Conservation (phyloP, 2,797 vertebrate species). For the Botia almorhae region DNA sequence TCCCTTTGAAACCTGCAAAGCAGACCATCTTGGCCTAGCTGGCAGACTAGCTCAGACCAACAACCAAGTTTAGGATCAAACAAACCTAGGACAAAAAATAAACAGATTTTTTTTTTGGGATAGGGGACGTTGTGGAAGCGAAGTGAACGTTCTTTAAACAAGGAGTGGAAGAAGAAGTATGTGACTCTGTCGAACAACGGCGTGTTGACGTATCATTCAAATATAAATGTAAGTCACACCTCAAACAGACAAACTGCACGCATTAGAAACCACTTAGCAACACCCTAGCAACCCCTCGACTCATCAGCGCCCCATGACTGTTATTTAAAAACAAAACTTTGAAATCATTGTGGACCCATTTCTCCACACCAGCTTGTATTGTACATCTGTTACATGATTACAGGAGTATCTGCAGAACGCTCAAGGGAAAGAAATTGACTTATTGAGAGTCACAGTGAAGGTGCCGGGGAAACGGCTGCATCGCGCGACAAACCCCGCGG, state of each 20-base stretch:
- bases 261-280: too few relatives aligned
- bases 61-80: neutral
- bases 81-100: neutral
- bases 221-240: slow-evolving; percentile 85
- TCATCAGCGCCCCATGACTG: too few relatives aligned
- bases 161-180: slow-evolving; percentile 98
- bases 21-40: too few relatives aligned
- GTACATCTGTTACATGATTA: neutral
- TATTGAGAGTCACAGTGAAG: slow-evolving; percentile 93
- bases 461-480: slow-evolving; percentile 95
- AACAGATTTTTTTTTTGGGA: neutral
- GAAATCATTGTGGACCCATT: too few relatives aligned
- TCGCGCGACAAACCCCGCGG: slow-evolving; percentile 86
- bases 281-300: too few relatives aligned
- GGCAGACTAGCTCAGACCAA: too few relatives aligned
- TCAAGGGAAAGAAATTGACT: slow-evolving; percentile 94
- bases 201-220: slow-evolving; percentile 91
- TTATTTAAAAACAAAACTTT: too few relatives aligned
- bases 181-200: slow-evolving; percentile 93
- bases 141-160: slow-evolving; percentile 94
- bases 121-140: slow-evolving; percentile 93
- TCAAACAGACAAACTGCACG: neutral
- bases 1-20: too few relatives aligned
- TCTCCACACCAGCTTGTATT: neutral
- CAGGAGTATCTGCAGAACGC: slow-evolving; percentile 92